These are phyloP conservation scores for Labroides dimidiatus DNA, from an alignment of 2,797 vertebrate genomes.

Conservation along the genomic window DNA sequence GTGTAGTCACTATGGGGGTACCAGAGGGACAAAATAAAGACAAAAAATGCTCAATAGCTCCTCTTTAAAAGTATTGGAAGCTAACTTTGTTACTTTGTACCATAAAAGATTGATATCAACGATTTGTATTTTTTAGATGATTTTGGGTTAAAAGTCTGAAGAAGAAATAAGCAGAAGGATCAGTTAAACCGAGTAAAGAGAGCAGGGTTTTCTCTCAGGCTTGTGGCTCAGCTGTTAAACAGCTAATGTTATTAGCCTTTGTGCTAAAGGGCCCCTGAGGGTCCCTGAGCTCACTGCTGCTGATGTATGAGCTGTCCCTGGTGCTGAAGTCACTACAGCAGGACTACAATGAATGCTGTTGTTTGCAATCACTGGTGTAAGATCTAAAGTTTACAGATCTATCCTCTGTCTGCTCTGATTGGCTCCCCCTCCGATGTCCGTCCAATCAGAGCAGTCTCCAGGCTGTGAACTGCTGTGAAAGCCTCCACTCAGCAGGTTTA, in stretches of 20 bases:
- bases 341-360: neutral
- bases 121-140: no score
- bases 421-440: neutral
- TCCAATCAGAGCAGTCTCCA: constrained; percentile 7
- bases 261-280: neutral
- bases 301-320: constrained; percentile 28
- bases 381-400: neutral
- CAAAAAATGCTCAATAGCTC: no score
- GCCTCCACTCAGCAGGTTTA: constrained; percentile 26
- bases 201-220: no score
- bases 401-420: neutral
- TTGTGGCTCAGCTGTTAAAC: neutral
- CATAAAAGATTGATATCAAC: no score
- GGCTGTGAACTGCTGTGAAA: neutral
- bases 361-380: no score
- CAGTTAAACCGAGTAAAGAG: no score
- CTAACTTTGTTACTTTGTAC: no score
- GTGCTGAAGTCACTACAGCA: constrained; percentile 44
- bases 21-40: no score
- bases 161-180: no score
- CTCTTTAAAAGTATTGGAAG: no score
- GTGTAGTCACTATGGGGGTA: no score
- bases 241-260: neutral
- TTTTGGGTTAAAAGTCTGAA: no score
- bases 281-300: neutral